Evolutionary conservation across 2,113 vertebrate genomes (phyloP).

Genomic region (Phoenicopterus ruber): DNA sequence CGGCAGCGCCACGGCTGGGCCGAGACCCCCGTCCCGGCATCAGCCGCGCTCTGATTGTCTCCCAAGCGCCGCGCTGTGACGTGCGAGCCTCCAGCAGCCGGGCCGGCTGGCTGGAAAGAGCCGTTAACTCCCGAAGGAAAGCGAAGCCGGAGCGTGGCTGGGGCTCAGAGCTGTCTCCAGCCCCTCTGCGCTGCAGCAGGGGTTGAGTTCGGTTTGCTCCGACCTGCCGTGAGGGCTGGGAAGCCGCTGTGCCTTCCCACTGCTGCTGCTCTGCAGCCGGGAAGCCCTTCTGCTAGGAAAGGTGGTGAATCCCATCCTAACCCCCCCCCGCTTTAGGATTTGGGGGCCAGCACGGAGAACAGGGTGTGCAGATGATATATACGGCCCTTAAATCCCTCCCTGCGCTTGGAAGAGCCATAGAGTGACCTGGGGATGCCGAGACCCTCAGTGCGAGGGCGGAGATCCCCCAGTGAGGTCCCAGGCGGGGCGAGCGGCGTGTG

Average conservation of each 20-base stretch:
- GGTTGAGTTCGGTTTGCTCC: not conserved
- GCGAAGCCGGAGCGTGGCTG: not conserved
- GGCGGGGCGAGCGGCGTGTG: not conserved
- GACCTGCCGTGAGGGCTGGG: not conserved
- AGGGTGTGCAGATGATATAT: accelerated
- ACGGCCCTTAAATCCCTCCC: not conserved
- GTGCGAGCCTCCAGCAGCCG: not conserved
- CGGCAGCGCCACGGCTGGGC: not conserved
- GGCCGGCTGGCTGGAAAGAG: not conserved
- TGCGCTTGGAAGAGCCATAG: not conserved
- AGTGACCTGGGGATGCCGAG: not conserved
- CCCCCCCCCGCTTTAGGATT: too few relatives aligned
- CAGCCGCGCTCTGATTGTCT: not conserved
- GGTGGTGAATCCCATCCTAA: not conserved
- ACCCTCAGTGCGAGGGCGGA: not conserved
- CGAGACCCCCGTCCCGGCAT: not conserved
- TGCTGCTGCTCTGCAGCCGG: not conserved
- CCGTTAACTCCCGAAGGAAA: not conserved
- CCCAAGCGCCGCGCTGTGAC: too few relatives aligned
- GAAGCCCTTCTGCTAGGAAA: not conserved
- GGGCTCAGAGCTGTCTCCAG: not conserved
- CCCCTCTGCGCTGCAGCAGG: not conserved
- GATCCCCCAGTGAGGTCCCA: not conserved
- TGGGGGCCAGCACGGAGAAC: not conserved
- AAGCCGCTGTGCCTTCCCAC: not conserved